Percentiles rank a stretch among this genome's conserved stretches.
Evolutionary conservation across 2,797 vertebrate species (phyloP).

Genomic region (Pangasius macronema): DNA sequence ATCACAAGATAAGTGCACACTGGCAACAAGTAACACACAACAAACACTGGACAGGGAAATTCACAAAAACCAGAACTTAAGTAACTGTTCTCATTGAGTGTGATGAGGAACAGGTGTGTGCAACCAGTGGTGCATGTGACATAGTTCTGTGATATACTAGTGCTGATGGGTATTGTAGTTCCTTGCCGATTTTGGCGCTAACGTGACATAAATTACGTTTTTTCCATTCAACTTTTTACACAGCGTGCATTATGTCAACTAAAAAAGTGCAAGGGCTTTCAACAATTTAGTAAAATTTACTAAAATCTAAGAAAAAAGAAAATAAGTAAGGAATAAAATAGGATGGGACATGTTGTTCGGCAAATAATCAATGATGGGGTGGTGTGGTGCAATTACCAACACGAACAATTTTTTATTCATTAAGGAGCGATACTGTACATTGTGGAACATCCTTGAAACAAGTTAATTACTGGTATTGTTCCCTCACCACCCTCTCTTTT

Average conservation of each 20-base stretch:
- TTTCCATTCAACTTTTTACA: background rate
- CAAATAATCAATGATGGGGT: background rate
- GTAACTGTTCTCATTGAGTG: background rate
- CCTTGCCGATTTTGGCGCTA: background rate
- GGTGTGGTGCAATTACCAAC: background rate
- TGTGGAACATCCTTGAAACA: background rate
- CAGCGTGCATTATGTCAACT: background rate
- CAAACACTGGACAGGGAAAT: background rate
- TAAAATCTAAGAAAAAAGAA: background rate
- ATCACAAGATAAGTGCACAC: background rate
- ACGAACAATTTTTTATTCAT: background rate
- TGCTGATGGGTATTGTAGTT: background rate
- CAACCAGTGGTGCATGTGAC: background rate
- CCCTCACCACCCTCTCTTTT: background rate
- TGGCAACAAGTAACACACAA: background rate
- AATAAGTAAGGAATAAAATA: background rate
- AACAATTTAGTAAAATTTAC: background rate
- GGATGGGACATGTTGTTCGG: background rate
- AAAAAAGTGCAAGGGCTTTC: background rate
- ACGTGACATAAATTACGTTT: background rate
- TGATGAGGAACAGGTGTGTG: background rate
- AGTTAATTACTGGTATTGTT: background rate
- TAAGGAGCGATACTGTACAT: background rate
- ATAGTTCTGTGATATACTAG: background rate
- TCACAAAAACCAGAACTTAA: background rate